These are phyloP conservation scores for Chrysocyon brachyurus DNA, from an alignment of 2,797 vertebrate genomes.

Conservation along the genomic window DNA sequence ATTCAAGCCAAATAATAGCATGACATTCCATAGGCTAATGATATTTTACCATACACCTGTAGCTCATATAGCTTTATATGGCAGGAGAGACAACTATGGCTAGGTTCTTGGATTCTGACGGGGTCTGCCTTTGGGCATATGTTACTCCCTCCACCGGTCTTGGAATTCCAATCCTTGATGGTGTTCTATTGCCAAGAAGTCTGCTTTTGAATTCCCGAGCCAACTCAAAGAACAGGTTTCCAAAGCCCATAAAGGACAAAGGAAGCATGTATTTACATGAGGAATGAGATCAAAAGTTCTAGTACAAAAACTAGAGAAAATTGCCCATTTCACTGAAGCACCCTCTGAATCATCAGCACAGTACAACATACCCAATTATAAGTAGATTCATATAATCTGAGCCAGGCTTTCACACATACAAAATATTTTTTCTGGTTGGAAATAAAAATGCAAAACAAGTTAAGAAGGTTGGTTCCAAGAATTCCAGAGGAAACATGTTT, in stretches of 20 bases:
- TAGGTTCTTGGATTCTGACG: not conserved
- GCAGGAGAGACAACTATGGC: not conserved
- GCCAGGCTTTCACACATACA: not conserved
- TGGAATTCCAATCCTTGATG: not conserved
- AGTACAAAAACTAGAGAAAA: not conserved
- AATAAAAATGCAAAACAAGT: slow-evolving; percentile 22
- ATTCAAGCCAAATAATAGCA: not conserved
- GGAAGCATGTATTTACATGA: not conserved
- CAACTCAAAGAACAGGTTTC: not conserved
- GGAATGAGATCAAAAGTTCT: not conserved
- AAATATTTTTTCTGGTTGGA: not conserved
- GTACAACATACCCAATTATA: not conserved
- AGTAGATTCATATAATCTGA: not conserved
- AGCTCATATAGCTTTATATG: not conserved
- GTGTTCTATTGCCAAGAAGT: not conserved
- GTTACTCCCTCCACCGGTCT: not conserved
- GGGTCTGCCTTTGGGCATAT: not conserved
- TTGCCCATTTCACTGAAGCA: not conserved
- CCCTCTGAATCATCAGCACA: not conserved
- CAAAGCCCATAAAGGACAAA: not conserved
- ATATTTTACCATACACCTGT: not conserved
- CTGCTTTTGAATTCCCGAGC: not conserved
- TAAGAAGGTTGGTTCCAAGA: slow-evolving; percentile 33
- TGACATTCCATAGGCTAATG: not conserved
- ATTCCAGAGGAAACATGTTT: slow-evolving; percentile 1